Evolutionary conservation across 1,140 invertebrate species (phyloP), one percentile per base, ranked within the genome.

Genomic region (Achatina immaculata): DNA sequence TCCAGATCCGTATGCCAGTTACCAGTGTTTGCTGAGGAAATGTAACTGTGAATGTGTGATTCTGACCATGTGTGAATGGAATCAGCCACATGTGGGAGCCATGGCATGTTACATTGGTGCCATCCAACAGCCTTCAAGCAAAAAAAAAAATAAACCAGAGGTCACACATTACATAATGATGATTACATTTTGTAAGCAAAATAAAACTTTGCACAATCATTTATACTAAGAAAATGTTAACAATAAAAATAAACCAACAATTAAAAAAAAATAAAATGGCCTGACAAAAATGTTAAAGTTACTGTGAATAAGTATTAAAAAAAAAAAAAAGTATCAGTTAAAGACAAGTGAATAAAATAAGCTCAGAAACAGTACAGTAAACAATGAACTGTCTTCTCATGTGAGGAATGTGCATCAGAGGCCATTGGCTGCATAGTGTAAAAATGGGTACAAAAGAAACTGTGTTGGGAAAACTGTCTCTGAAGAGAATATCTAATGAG

Each of bases 1-100:
- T 96, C 95, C 95, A 96, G 48, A 96, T 87, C 71, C 94, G 92
- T 0, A 96, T 89, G 74, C 92, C 92, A 28, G 89, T 82, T 43
- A 89, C 88, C 74, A 86, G 85, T 85, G 85, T 86, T 82, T 88
- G 85, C 78, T 89, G 77, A 34, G 58, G 88, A 86, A 87, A 91
- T 85, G 80, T 85, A 16, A 92, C 83, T 24, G 84, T 88, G 14
- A 91, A 21, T 3, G 77, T 83, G 78, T 91, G 90, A 74, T 87
- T 84, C 36, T 88, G 69, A n/a, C 86, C 88, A 42, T 87, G 85
- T 24, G 87, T 89, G 82, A 94, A 93, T 7, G 90, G 88, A 58
- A 90, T 85, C 72, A 93, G 85, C 91, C 92, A 93, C 92, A 93
- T 93, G 82, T 93, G 90, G 69, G 92, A 88, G 74, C 91, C 88